phyloP scores from a whole-genome alignment of 23 tunicate species.

The Phallusia fumigata region DNA sequence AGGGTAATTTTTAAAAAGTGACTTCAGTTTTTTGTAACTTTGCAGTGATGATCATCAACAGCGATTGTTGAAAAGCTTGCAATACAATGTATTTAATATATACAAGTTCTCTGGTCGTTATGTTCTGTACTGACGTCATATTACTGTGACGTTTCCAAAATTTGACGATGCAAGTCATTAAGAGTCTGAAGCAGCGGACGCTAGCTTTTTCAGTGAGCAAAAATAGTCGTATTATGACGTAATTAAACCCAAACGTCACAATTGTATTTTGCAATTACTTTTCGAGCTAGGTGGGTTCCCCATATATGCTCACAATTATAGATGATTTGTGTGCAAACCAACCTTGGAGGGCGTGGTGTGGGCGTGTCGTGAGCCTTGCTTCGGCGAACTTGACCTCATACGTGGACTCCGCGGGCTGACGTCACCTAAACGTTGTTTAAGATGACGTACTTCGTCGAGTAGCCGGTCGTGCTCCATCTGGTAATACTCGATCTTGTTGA shows the following conservation, averaged over 20 bases:
- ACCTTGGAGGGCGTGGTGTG: slow-evolving; percentile 18
- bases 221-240: too few species aligned
- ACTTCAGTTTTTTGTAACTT: neutral
- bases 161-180: too few species aligned
- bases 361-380: slow-evolving; percentile 17
- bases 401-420: slow-evolving; percentile 55
- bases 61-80: too few species aligned
- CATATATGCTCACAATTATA: neutral
- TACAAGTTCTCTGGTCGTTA: too few species aligned
- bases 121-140: too few species aligned
- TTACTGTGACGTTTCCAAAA: too few species aligned
- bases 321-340: neutral
- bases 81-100: too few species aligned
- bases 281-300: neutral
- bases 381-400: slow-evolving; percentile 4
- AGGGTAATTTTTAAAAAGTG: too few species aligned
- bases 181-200: too few species aligned
- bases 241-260: too few species aligned
- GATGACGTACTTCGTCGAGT: slow-evolving; percentile 77
- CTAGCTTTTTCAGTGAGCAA: too few species aligned
- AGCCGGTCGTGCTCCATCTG: slow-evolving; percentile 94
- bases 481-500: slow-evolving; percentile 90
- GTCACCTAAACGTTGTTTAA: slow-evolving; percentile 76
- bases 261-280: neutral
- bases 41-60: neutral